Evolutionary conservation across 2,797 vertebrate species (phyloP), one percentile per base, ranked within the genome.

Genomic region (Coregonus ussuriensis): DNA sequence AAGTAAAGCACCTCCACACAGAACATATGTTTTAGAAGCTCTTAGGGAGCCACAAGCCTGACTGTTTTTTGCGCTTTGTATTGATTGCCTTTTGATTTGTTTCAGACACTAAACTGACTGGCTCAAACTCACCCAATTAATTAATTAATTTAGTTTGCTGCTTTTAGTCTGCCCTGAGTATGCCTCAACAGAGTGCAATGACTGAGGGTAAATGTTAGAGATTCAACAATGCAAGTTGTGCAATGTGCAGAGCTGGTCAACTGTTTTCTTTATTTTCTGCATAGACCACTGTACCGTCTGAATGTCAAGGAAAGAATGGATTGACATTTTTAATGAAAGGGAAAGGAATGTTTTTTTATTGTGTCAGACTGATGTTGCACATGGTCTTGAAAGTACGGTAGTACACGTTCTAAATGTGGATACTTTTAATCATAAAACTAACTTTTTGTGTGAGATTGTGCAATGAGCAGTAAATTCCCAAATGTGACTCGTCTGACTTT

Each of bases 151-250:
- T 41, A 70, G 65, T 71, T 67, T 68, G 63, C 68, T 79, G 74
- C 54, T 82, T 79, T 79, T n/a, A 69, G 54, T 41, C 63, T 47
- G 25, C 52, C 65, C 9, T 77, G 77, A 79, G 79, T 76, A 74
- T 77, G 76, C 7, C 76, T 83, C 76, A 71, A 69, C 56, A 37
- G 41, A 65, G 21, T 56, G 47, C 33, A 79, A 68, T 69, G 51
- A 35, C 18, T 13, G 41, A 68, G 51, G 25, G 15, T 16, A 68
- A 54, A 66, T 47, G 21, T 62, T 47, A 47, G 41, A 13, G 41
- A 47, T 47, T 47, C 41, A n/a, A 18, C 31, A 33, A 33, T 33
- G 31, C 31, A 33, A 33, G 31, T 33, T 33, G 31, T 33, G 31
- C 31, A 33, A 33, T 25, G 18, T 74, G 62, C 53, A 33, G 31